Evolutionary conservation across 1,140 invertebrate species (phyloP), one percentile per base, ranked within the genome.

Genomic region (Drosophila erecta): DNA sequence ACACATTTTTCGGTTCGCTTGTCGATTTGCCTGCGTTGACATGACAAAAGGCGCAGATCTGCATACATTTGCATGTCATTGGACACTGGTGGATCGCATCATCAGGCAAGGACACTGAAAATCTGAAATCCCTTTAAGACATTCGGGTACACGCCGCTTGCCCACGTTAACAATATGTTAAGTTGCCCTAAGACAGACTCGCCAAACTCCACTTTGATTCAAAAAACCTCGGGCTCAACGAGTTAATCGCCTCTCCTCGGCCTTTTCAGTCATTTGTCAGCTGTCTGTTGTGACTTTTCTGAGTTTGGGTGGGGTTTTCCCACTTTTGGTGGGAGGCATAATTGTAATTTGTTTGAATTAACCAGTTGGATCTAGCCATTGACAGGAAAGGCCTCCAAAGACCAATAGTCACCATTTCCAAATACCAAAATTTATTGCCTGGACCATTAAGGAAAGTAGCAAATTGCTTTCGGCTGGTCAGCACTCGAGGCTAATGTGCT

Each of bases 41-140:
- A 91, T 91, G 81, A 84, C 85, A 80, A 91, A 91, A 91, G 90
- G 90, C 90, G 74, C 69, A 87, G 84, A 91, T 91, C 90, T 91
- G 89, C 89, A 91, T 91, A 91, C 66, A 91, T 91, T 91, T 90
- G 89, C 90, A 91, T 91, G 86, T 87, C 86, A 90, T 90, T 86
- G 83, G 71, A 53, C 55, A 33, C 35, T 49, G 74, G 58, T 54
- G 65, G 57, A 85, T 73, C 76, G 78, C 85, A 78, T 79, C 85
- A 89, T 90, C 85, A 79, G 80, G 81, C 84, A 89, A 89, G 85
- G 85, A 90, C 85, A 89, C 60, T 53, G 64, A 80, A 89, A 89
- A 30, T 30, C 59, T 55, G 64, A 90, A 89, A 89, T 90, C 85
- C 85, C 81, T 78, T 70, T 70, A 89, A 89, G 85, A 89, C 85